Conservation (phyloP, 2,888 invertebrate species). For the Melanchra persicariae region DNA sequence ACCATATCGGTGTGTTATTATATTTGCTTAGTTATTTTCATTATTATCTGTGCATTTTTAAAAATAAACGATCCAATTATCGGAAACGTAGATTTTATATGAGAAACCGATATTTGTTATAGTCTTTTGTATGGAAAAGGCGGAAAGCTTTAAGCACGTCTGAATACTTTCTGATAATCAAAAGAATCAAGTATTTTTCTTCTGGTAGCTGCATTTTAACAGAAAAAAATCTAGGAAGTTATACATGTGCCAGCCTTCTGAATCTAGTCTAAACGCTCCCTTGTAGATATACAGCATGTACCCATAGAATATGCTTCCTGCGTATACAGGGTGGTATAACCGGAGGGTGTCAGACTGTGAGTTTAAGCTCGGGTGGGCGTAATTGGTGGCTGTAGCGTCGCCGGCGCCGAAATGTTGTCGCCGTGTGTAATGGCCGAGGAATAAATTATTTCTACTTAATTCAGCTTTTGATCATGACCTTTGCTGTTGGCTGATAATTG, state of each 20-base stretch:
- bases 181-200: too few species aligned
- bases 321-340: conserved; percentile 43
- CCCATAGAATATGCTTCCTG: conserved; percentile 11
- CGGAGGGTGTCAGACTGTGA: conserved; percentile 52
- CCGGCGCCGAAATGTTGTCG: conserved; percentile 57
- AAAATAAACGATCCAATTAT: not conserved
- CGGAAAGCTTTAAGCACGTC: not conserved
- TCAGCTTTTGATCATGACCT: conserved; percentile 57
- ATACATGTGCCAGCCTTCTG: not conserved
- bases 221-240: too few species aligned
- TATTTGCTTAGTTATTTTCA: too few species aligned
- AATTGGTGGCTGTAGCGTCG: conserved; percentile 58
- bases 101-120: not conserved
- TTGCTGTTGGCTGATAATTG: conserved; percentile 46
- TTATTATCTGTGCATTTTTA: not conserved
- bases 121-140: not conserved
- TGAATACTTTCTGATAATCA: not conserved
- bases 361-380: conserved; percentile 55
- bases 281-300: conserved; percentile 22
- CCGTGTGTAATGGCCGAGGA: conserved; percentile 55
- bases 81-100: not conserved
- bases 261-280: conserved; percentile 14
- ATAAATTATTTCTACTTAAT: conserved; percentile 67
- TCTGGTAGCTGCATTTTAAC: too few species aligned
- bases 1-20: too few species aligned